These are phyloP conservation scores for fruit fly (Drosophila melanogaster) DNA, from an alignment of 1,140 invertebrate genomes.

Conservation along the genomic window Release_6_plus_ISO1_MT NT_033777.3:16852001-16852500, in stretches of 20 bases:
- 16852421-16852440: too few relatives aligned
- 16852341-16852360: constrained; percentile 5
- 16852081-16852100: constrained; percentile 78
- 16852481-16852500: too few relatives aligned
- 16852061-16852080: constrained; percentile 33
- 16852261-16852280: constrained; percentile 46
- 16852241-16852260: constrained; percentile 41
- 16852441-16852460: too few relatives aligned
- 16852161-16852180: constrained; percentile 2
- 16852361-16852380: background rate
- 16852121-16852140: constrained; percentile 53
- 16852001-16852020: constrained; percentile 8
- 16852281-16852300: constrained; percentile 27
- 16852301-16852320: constrained; percentile 72
- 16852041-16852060: constrained; percentile 37
- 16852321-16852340: constrained; percentile 28
- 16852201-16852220: constrained; percentile 20
- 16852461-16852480: too few relatives aligned
- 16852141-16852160: constrained; percentile 29
- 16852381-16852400: too few relatives aligned
- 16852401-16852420: too few relatives aligned
- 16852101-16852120: constrained; percentile 75
- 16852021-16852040: constrained; percentile 35
- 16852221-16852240: constrained; percentile 55
- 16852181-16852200: background rate